Base-by-base conservation (phyloP, 1,140 invertebrate species). In the Proales similis region DNA sequence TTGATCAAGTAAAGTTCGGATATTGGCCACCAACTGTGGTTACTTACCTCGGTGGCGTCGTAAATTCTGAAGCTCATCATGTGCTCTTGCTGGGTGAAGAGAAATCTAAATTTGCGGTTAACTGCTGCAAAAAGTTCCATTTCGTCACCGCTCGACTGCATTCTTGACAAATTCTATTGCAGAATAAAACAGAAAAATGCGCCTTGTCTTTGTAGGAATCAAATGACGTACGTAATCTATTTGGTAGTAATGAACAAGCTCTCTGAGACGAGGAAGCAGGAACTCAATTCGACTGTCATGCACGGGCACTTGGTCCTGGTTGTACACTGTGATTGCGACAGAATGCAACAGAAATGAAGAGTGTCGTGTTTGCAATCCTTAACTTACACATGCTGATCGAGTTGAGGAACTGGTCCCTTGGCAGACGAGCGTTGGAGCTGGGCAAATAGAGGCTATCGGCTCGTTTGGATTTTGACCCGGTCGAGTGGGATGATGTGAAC, bases 61-160 rank as follows among this genome's bases (percentile, higher is more conserved):
- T 76, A 76, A 0, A 65, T 70, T 47, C 68, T 70, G 61, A 74
- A 74, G 4, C 68, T 70, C 36, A 69, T 71, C 67, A 73, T 71
- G 39, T 61, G 65, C 65, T 76, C 74, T 63, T 76, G 74, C 27
- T 70, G 66, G n/a, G 64, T 48, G 63, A 76, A 75, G 6, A 71
- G 63, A 0, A 67, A 64, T 36, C 69, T 69, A 57, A 73, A 76
- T 57, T 70, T 72, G 17, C 71, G 63, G 53, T 70, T 72, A 5
- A 76, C 68, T 2, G 67, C 67, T 24, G 70, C 71, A 67, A 70
- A 76, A 64, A 76, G 66, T 64, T 76, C 74, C 73, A 76, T 76
- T 65, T 76, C 74, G 64, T 76, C 72, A 29, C 72, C 70, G 19
- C 68, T 68, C 46, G 65, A 70, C 20, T 66, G 63, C 19, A 74